Conservation (phyloP, 1,140 invertebrate genomes). For the Cyclargus thomasi region DNA sequence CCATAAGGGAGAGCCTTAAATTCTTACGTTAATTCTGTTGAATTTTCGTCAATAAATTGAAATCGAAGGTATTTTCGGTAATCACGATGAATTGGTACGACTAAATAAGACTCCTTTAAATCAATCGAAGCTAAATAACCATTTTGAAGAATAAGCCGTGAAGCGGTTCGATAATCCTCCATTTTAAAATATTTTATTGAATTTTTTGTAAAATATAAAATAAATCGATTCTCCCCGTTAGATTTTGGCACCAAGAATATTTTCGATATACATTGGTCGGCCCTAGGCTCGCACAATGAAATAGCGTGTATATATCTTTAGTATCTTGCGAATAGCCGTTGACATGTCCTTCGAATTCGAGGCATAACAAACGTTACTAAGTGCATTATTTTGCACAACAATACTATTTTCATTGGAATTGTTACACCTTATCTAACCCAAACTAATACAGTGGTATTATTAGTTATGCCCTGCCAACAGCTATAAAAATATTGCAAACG, state of each 20-base stretch:
- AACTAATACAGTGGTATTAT: no score
- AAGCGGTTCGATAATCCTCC: conserved; percentile 28
- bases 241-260: background rate
- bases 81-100: conserved; percentile 22
- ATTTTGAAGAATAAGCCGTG: conserved; percentile 24
- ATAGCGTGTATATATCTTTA: no score
- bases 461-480: background rate
- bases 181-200: conserved; percentile 29
- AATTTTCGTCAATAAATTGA: conserved; percentile 16
- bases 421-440: no score
- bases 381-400: no score
- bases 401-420: no score
- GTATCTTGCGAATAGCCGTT: no score
- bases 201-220: background rate
- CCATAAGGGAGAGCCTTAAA: conserved; percentile 27
- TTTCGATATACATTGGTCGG: no score
- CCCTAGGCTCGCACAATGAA: no score
- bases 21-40: conserved; percentile 19
- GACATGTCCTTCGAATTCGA: no score
- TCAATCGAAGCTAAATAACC: conserved; percentile 29
- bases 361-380: no score
- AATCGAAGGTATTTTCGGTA: conserved; percentile 27
- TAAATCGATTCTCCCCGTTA: background rate
- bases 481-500: background rate
- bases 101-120: conserved; percentile 33